Percentiles rank a stretch among this genome's conserved stretches.
Evolutionary conservation across 1,140 invertebrate species (phyloP).

Genomic region (Ctenoplectra terminalis): DNA sequence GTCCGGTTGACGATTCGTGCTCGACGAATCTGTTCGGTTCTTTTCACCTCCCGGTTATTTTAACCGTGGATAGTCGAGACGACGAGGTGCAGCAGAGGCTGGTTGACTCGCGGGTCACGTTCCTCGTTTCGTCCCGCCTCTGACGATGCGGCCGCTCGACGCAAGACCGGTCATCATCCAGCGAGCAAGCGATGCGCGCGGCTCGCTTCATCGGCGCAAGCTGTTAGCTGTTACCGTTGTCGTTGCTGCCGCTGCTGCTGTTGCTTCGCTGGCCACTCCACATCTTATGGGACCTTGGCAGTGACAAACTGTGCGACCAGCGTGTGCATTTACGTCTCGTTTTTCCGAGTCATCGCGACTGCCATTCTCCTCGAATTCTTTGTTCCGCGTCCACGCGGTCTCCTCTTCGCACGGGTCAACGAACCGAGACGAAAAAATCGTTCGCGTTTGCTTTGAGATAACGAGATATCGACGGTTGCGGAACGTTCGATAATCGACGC

Average conservation of each 20-base stretch:
- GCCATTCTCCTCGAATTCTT: slow-evolving; percentile 29
- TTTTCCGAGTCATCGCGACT: slow-evolving; percentile 15
- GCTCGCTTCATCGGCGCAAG: neutral
- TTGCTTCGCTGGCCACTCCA: neutral
- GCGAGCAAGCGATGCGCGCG: neutral
- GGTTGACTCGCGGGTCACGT: slow-evolving; percentile 63
- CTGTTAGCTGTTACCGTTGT: too few relatives aligned
- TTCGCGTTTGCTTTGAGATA: slow-evolving; percentile 4
- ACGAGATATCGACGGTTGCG: neutral
- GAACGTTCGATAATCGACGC: neutral
- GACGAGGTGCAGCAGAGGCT: slow-evolving; percentile 8
- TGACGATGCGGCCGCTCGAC: slow-evolving; percentile 35
- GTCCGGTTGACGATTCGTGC: neutral
- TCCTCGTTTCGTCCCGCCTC: slow-evolving; percentile 32
- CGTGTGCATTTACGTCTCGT: slow-evolving; percentile 17
- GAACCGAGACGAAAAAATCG: neutral
- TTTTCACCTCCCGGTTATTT: slow-evolving; percentile 40
- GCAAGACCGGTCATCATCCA: slow-evolving; percentile 12
- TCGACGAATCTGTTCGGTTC: neutral
- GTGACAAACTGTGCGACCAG: slow-evolving; percentile 43
- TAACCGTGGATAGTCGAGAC: slow-evolving; percentile 19
- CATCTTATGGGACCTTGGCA: slow-evolving; percentile 35
- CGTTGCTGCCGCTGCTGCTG: too few relatives aligned
- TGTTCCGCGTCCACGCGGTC: slow-evolving; percentile 27
- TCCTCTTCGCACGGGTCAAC: slow-evolving; percentile 11